These are phyloP conservation scores for Lytechinus variegatus DNA, from an alignment of 35 echinoderm and acorn worm species.

Conservation along the genomic window DNA sequence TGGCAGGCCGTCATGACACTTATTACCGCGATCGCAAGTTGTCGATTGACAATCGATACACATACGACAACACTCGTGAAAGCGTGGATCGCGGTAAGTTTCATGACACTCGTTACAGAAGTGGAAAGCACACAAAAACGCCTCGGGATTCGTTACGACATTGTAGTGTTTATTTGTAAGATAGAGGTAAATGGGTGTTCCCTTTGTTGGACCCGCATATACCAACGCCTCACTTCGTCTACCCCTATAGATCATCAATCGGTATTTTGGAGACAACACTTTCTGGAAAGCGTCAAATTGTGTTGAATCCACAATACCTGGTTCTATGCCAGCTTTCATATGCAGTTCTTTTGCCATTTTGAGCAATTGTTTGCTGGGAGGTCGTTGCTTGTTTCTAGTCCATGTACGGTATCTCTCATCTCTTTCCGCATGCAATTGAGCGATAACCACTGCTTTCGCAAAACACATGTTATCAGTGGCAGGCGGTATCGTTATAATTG, in stretches of 20 bases:
- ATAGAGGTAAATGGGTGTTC: not conserved
- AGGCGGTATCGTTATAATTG: not conserved
- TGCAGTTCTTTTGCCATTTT: not conserved
- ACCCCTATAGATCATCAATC: not conserved
- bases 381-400: not conserved
- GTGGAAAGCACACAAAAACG: not conserved
- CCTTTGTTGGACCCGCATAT: not conserved
- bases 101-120: not conserved
- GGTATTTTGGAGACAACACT: not conserved
- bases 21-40: not conserved
- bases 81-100: not conserved
- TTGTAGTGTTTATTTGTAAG: not conserved
- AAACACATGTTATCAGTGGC: not conserved
- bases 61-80: not conserved
- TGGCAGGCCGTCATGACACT: not conserved
- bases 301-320: not conserved
- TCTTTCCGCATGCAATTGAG: not conserved
- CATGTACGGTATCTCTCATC: not conserved
- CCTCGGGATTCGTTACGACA: not conserved
- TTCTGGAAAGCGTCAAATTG: constrained; percentile 6
- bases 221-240: not conserved
- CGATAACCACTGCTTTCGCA: not conserved
- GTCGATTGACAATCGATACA: not conserved
- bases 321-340: not conserved
- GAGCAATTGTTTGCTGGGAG: not conserved